phyloP scores from a whole-genome alignment of 2,888 invertebrate genomes.

The Lasioglossum villosulum region DNA sequence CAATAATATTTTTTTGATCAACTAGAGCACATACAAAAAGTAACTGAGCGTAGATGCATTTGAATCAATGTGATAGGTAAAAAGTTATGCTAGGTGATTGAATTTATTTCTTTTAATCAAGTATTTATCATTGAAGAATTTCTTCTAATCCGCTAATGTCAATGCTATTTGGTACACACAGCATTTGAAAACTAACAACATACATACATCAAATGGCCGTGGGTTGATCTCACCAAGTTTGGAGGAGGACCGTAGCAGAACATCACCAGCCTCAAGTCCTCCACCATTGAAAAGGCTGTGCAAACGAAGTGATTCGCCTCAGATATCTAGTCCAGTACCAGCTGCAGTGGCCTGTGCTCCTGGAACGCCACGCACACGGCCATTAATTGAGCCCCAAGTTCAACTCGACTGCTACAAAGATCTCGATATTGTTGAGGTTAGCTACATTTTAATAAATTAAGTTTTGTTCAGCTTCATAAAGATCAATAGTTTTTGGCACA shows the following conservation, averaged over 20 bases:
- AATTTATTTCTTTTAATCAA: constrained; percentile 11
- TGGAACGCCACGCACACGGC: constrained; percentile 81
- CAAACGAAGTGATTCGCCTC: constrained; percentile 84
- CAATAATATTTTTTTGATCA: background rate
- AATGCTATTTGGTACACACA: constrained; percentile 55
- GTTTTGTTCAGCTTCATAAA: no score
- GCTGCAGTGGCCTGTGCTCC: constrained; percentile 78
- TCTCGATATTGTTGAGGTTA: constrained; percentile 83
- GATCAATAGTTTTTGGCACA: background rate
- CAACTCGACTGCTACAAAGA: constrained; percentile 84
- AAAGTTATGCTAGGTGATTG: background rate
- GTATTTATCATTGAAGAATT: background rate
- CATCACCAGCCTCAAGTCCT: constrained; percentile 82
- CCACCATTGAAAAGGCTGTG: constrained; percentile 84
- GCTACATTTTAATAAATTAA: background rate
- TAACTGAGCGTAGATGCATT: background rate
- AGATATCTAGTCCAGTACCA: constrained; percentile 84
- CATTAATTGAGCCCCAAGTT: constrained; percentile 83
- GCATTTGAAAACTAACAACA: constrained; percentile 82
- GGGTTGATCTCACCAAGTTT: constrained; percentile 82
- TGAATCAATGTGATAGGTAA: background rate
- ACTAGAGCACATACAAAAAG: background rate
- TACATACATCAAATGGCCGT: constrained; percentile 83
- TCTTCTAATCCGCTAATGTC: constrained; percentile 5
- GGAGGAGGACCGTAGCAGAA: constrained; percentile 83